Evolutionary conservation across 2,113 vertebrate species (phyloP).

Genomic region (Phylloscopus trochilus): DNA sequence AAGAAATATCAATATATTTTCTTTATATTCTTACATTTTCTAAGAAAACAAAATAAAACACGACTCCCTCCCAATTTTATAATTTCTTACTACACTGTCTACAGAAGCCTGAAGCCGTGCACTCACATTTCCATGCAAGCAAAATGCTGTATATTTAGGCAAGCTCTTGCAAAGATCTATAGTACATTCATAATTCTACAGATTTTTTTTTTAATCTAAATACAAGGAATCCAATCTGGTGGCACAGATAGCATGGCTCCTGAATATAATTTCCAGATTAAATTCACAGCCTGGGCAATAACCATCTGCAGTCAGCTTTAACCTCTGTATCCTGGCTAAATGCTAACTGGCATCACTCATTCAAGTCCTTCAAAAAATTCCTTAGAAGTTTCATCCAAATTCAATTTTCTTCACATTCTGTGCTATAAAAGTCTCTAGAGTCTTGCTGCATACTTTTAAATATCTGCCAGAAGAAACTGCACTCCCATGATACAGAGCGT

Average conservation of each 20-base stretch:
- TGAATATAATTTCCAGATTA: neutral
- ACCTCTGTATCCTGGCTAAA: neutral
- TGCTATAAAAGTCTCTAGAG: neutral
- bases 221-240: neutral
- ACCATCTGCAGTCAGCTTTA: neutral
- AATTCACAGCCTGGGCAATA: neutral
- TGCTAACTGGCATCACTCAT: neutral
- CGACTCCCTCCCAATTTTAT: fast-evolving
- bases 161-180: neutral
- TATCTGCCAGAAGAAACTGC: neutral
- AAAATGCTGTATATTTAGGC: neutral
- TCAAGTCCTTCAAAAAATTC: neutral
- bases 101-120: neutral
- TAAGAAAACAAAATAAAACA: neutral
- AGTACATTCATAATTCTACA: neutral
- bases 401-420: conserved; percentile 1
- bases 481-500: neutral
- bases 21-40: neutral
- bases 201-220: neutral
- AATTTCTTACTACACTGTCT: neutral
- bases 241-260: neutral
- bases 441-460: neutral
- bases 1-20: too few relatives aligned
- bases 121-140: neutral
- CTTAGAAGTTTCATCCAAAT: conserved; percentile 32